phyloP scores from a whole-genome alignment of 1,140 invertebrate genomes.

The Agrypnia vestita region DNA sequence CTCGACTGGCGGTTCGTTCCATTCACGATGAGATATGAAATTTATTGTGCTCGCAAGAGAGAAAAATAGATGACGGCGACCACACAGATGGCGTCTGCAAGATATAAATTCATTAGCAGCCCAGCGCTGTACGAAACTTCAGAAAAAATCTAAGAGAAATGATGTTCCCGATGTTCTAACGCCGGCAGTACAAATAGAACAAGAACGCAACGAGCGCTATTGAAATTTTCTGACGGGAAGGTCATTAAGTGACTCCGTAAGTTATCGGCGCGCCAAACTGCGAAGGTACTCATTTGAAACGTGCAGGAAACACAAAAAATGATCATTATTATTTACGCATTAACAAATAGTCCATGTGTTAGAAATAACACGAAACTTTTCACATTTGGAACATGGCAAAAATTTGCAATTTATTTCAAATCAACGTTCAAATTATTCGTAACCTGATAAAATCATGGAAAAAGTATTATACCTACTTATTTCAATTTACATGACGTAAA shows the following conservation, averaged over 20 bases:
- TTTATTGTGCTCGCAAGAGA: not conserved
- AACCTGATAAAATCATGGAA: no score
- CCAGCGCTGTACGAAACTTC: constrained; percentile 10
- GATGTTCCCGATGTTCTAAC: constrained; percentile 9
- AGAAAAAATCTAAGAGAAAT: constrained; percentile 12
- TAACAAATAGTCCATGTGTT: no score
- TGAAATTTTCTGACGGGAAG: constrained; percentile 44
- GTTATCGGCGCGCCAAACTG: not conserved
- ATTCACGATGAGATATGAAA: constrained; percentile 4
- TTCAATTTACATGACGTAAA: no score
- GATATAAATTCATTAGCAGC: constrained; percentile 60
- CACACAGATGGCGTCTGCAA: constrained; percentile 48
- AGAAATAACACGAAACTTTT: no score
- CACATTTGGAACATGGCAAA: no score
- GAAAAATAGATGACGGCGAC: constrained; percentile 7
- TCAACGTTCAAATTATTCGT: no score
- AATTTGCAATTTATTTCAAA: no score
- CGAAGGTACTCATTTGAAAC: no score
- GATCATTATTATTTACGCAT: no score
- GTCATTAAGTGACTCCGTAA: constrained; percentile 18
- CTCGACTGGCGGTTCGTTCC: not conserved
- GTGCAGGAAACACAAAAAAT: no score
- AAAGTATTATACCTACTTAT: no score
- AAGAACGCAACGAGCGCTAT: constrained; percentile 26
- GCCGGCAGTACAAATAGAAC: constrained; percentile 2